Evolutionary conservation across 2,888 invertebrate species (phyloP), one percentile per base, ranked within the genome.

Genomic region (Dolichopus griseipennis): DNA sequence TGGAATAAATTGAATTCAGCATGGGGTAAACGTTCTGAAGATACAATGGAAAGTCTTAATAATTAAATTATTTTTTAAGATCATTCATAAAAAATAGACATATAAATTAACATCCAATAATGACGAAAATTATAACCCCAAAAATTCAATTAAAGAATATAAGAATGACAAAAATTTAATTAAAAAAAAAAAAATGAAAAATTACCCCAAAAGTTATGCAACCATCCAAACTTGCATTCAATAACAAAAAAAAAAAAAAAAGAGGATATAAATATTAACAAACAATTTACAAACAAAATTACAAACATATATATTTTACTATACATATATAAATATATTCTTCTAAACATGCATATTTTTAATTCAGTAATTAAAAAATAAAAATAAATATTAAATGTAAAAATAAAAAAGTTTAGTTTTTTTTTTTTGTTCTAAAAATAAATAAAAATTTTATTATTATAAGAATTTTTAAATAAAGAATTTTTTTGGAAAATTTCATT

Each of bases 1-100:
- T 81, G 81, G 82, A 78, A 78, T 65, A 80, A 79, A 73, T 72
- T 82, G 65, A 78, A 79, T 43, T 76, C 78, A 3, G 79, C 78
- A 27, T 83, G 83, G 83, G 83, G 83, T 66, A 82, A 82, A 70
- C 78, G 81, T 65, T 34, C 10, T 15, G 22, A 62, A 22, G 22
- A 62, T 62, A 22, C 18, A 12, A 62, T 62, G 21, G 21, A 22
- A 62, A 21, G 15, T 37, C 6, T 12, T 7, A 37, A 9, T 18
- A 52, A 52, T 52, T 52, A 52, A 52, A 52, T 52, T 52, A 27
- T 52, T 18, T 34, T 34, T 37, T 37, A 37, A 10, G 8, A 4
- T n/a, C 18, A 52, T 52, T 52, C 41, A 12, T 15, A 37, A 37
- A 41, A 41, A 41, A 41, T 9, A 12, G 8, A 7, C 9, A 41